Base-by-base conservation (phyloP, 2,888 invertebrate genomes). In the Morpho deidamia region DNA sequence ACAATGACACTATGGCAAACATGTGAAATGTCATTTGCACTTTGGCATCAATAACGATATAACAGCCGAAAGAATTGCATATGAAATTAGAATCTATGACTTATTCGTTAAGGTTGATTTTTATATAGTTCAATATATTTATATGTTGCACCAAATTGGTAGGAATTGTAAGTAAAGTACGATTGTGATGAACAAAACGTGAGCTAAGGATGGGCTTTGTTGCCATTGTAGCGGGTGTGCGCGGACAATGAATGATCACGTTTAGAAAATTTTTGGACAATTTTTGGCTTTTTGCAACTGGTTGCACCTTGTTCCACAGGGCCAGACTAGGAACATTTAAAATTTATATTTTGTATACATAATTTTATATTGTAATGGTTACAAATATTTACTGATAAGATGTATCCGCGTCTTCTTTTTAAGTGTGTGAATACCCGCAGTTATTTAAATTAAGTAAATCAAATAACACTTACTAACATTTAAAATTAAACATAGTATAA, bases 1-100 rank as follows among this genome's bases (percentile, higher is more conserved):
- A 89, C 89, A 88, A 89, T 89, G 88, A 87, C 85, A 83, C 80
- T 84, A 81, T 75, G 74, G 80, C 87, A 88, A 89, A 89, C 88
- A 89, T 81, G 78, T 75, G 84, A 87, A 80, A 81, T 81, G 78
- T 72, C 74, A 76, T 74, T 69, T 61, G 66, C 62, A 67, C 69
- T 59, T n/a, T 2, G 41, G 56, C 46, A 50, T 44, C n/a, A 11
- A 58, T 51, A 77, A 73, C 37, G 71, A 43, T 61, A 0, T 55
- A 80, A 65, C 45, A 35, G 9, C 46, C 57, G 12, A 50, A 8
- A 37, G 8, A 33, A 11, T 0, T 2, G 10, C 47, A 51, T 41
- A 11, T 9, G 2, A 54, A 57, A 42, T 53, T 51, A 45, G 47
- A 43, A 7, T n/a, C 12, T 67, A 53, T 0, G 0, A 0, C 0